These are phyloP conservation scores for Amazona vittata DNA, from an alignment of 2,113 vertebrate species.

Conservation along the genomic window DNA sequence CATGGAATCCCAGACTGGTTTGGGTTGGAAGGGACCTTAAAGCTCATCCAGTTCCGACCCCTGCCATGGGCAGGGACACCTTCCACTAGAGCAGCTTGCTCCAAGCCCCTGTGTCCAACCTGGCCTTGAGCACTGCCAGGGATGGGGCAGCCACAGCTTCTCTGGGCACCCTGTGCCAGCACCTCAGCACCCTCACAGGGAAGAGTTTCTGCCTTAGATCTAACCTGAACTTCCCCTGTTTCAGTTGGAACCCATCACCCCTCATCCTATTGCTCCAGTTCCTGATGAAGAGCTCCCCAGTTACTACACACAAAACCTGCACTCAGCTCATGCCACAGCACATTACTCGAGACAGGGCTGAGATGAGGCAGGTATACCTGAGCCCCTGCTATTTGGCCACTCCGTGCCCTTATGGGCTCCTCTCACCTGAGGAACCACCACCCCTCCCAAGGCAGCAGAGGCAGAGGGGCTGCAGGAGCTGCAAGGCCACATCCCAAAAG, in stretches of 20 bases:
- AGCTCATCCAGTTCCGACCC: no score
- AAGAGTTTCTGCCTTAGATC: background rate
- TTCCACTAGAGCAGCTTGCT: background rate
- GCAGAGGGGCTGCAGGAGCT: background rate
- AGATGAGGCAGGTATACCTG: background rate
- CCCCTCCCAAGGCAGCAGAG: rapidly evolving
- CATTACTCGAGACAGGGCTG: background rate
- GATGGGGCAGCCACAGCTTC: no score
- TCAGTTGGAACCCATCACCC: background rate
- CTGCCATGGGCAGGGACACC: rapidly evolving
- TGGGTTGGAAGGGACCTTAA: background rate
- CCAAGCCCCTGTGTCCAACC: background rate
- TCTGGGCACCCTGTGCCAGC: background rate
- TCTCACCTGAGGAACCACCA: background rate
- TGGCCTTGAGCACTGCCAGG: no score
- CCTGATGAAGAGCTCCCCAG: background rate
- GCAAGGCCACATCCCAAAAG: background rate
- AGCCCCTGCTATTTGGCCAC: background rate
- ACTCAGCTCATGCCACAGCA: background rate
- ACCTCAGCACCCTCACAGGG: background rate
- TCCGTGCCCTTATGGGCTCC: background rate
- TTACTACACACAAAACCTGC: background rate
- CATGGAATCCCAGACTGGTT: background rate
- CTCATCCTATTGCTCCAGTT: background rate
- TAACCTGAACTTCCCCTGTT: background rate